Evolutionary conservation across 2,797 vertebrate species (phyloP).

Genomic region (Danio tinwini): DNA sequence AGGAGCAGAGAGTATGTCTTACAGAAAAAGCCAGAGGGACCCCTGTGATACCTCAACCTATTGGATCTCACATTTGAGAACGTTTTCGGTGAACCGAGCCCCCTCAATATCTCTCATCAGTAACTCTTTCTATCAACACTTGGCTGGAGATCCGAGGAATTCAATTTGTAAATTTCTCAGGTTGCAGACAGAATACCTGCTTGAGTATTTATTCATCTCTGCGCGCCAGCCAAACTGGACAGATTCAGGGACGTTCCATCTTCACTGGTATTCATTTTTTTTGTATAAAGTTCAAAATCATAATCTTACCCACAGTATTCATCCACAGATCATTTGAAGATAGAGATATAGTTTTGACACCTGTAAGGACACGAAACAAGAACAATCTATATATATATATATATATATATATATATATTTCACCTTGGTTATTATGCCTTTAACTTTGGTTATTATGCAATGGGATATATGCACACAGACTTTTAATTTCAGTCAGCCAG

Average conservation of each 20-base stretch:
- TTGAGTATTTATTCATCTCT: slow-evolving; percentile 14
- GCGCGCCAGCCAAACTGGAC: neutral
- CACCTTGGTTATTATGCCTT: slow-evolving; percentile 48
- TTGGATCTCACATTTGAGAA: slow-evolving; percentile 1
- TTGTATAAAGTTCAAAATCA: neutral
- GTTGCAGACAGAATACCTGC: slow-evolving; percentile 15
- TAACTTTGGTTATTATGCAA: neutral
- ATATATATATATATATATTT: no score
- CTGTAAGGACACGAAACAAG: neutral
- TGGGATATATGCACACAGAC: no score
- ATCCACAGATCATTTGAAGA: neutral
- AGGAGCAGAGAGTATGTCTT: slow-evolving; percentile 88
- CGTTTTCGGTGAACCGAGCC: slow-evolving; percentile 28
- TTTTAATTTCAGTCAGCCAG: no score
- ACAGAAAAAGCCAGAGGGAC: slow-evolving; percentile 77
- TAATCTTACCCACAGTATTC: neutral
- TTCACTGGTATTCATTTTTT: neutral
- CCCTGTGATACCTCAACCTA: slow-evolving; percentile 56
- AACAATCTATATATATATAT: slow-evolving; percentile 21
- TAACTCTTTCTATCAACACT: slow-evolving; percentile 16
- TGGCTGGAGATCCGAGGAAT: slow-evolving; percentile 14
- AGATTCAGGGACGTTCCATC: slow-evolving; percentile 20
- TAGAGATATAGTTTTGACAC: slow-evolving; percentile 2
- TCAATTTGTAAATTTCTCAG: slow-evolving; percentile 13
- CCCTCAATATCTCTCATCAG: slow-evolving; percentile 28